Percentiles rank a stretch among this genome's conserved stretches.
Evolutionary conservation across 1,140 invertebrate species (phyloP).

Genomic region (Marisa cornuarietis): DNA sequence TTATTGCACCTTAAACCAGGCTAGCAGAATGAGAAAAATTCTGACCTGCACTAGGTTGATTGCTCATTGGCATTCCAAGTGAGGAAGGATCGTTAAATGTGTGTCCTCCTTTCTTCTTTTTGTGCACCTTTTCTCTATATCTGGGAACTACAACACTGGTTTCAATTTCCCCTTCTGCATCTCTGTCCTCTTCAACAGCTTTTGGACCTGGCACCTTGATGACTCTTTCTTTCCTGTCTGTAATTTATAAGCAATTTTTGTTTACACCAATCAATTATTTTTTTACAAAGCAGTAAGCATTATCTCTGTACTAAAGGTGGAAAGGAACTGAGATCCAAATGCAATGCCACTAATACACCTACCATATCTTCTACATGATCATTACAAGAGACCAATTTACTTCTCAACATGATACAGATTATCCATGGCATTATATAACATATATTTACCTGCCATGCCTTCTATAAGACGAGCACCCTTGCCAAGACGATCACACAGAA

Average conservation of each 20-base stretch:
- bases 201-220: conserved; percentile 25
- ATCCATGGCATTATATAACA: neutral
- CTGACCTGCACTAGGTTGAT: conserved; percentile 28
- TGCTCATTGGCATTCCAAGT: conserved; percentile 31
- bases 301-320: too few relatives aligned
- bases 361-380: neutral
- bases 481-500: conserved; percentile 69
- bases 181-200: conserved; percentile 23
- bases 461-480: conserved; percentile 62
- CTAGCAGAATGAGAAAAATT: neutral
- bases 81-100: conserved; percentile 17
- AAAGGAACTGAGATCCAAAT: too few relatives aligned
- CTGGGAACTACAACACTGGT: conserved; percentile 1
- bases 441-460: conserved; percentile 46
- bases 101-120: conserved; percentile 15
- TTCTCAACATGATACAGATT: neutral
- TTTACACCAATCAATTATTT: too few relatives aligned
- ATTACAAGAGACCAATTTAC: neutral
- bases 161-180: conserved; percentile 3
- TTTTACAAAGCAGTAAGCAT: too few relatives aligned
- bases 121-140: conserved; percentile 16
- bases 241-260: neutral
- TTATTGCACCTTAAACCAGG: neutral
- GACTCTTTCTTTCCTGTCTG: conserved; percentile 33
- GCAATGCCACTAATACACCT: neutral